Evolutionary conservation across 2,888 invertebrate genomes (phyloP).

Genomic region (Eledona agricola): DNA sequence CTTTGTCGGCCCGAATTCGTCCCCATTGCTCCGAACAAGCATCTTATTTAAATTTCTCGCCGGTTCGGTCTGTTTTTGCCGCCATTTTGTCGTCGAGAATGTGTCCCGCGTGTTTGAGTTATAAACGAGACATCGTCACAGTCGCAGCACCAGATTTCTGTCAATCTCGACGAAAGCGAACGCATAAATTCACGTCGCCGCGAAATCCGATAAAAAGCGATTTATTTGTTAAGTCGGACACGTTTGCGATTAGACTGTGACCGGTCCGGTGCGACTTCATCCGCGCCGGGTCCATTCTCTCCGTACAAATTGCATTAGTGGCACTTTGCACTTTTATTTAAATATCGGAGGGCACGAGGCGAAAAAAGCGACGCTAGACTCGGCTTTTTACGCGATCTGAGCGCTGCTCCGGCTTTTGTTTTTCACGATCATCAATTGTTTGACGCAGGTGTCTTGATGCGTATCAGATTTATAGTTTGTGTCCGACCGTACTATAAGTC

Average conservation of each 20-base stretch:
- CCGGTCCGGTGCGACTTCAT: constrained; percentile 15
- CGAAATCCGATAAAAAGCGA: constrained; percentile 60
- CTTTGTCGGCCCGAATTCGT: no score
- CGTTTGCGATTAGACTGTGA: constrained; percentile 48
- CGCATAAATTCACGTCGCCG: constrained; percentile 59
- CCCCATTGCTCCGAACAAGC: no score
- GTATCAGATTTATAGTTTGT: constrained; percentile 59
- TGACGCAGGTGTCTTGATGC: constrained; percentile 60
- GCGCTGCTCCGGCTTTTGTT: constrained; percentile 50
- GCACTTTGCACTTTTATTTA: constrained; percentile 55
- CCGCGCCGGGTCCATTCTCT: constrained; percentile 45
- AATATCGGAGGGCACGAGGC: constrained; percentile 44
- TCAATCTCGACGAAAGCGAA: constrained; percentile 54
- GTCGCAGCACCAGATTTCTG: constrained; percentile 58
- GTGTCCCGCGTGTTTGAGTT: constrained; percentile 54
- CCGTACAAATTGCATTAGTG: constrained; percentile 51
- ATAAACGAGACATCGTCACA: constrained; percentile 56
- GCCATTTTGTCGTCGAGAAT: constrained; percentile 58
- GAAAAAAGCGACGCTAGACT: constrained; percentile 55
- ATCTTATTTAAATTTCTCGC: constrained; percentile 57
- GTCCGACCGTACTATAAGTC: constrained; percentile 51
- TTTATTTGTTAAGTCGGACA: constrained; percentile 57
- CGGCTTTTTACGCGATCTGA: constrained; percentile 58
- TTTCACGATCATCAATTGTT: constrained; percentile 57
- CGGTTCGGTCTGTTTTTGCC: constrained; percentile 52